Base-by-base conservation (phyloP, 2,113 vertebrate species). In the Aegithalos caudatus region DNA sequence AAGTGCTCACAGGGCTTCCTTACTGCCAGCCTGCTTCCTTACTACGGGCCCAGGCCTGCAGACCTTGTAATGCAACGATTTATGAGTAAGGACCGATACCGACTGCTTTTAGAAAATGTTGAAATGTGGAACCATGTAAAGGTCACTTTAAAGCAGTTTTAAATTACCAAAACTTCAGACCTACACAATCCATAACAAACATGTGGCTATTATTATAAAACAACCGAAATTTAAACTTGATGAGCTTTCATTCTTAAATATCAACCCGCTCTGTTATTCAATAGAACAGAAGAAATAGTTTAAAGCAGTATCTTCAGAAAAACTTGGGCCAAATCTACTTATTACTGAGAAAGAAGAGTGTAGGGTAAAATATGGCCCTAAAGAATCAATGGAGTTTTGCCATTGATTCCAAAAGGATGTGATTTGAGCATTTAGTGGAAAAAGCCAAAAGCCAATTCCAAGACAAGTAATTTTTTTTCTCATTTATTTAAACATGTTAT, bases 101-200 rank as follows among this genome's bases (percentile, higher is more conserved):
- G 1, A 56, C 83, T 37, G 62, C 88, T 97, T 96, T 61, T 61
- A 95, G 89, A 94, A 97, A 96, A 95, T 35, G 61, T 5, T 95
- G 90, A 96, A 97, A 97, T 96, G 73, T 84, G 89, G 96, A 97
- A 95, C 90, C 90, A 93, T 84, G 60, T 88, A 93, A 95, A 94
- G 73, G 89, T 97, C 88, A 77, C 69, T 91, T 94, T 93, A 97
- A 97, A 96, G 89, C 62, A 90, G 95, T 95, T 83, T 96, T 96
- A 94, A 83, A 90, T 97, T 96, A 92, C 94, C 58, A 61, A 90
- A 94, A 95, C 92, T 97, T 97, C 64, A 96, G 81, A 58, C 66
- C 96, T 92, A 88, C 89, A 95, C 58, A 84, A 92, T 78, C 64
- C 87, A 62, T 62, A 91, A 85, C 78, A 67, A 90, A 66, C 96